phyloP scores from a whole-genome alignment of 2,797 vertebrate genomes.

The Nyctalus aviator region DNA sequence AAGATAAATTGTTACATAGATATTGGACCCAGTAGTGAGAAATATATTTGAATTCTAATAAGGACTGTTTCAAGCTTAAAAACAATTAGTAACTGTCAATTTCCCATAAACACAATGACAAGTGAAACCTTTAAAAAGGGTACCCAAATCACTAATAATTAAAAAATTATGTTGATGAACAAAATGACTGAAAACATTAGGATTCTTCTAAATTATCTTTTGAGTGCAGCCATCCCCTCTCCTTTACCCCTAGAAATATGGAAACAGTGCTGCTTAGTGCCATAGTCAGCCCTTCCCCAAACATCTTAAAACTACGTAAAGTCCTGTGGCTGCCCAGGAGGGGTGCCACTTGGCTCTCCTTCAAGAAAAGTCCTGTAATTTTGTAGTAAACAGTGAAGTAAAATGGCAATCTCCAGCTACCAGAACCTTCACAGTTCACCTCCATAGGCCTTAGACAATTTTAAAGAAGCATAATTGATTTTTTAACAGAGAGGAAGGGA shows the following conservation, averaged over 20 bases:
- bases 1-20: constrained; percentile 82
- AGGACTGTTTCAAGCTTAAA: constrained; percentile 72
- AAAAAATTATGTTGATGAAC: constrained; percentile 68
- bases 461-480: neutral
- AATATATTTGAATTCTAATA: constrained; percentile 85
- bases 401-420: neutral
- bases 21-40: constrained; percentile 77
- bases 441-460: neutral
- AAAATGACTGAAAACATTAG: constrained; percentile 48
- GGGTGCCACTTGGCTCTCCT: neutral
- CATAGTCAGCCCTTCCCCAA: neutral
- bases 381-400: neutral
- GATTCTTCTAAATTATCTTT: constrained; percentile 61
- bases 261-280: neutral
- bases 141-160: constrained; percentile 59
- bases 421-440: neutral
- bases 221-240: no score
- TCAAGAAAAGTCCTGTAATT: neutral
- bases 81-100: constrained; percentile 81
- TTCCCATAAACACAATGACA: constrained; percentile 73
- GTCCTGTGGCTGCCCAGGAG: neutral
- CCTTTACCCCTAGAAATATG: fast-evolving
- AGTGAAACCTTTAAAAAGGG: constrained; percentile 64
- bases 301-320: neutral
- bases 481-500: no score